A percentile compares a stretch with the other conserved stretches of the same genome.
Conservation (phyloP, 2,113 vertebrate genomes). For the Stomatorhinus ivindoensis region DNA sequence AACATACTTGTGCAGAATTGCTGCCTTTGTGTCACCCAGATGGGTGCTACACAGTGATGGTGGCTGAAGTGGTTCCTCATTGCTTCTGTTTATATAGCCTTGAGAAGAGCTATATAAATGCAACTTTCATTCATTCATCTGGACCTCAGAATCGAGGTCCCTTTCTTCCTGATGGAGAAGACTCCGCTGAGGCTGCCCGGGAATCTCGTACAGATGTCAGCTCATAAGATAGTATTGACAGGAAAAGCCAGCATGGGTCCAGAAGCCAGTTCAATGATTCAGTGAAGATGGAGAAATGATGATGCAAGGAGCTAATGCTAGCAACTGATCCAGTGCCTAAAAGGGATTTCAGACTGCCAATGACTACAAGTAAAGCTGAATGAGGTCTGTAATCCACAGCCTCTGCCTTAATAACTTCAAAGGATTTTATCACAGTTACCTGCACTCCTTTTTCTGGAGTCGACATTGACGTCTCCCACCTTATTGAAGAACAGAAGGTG, state of each 20-base stretch:
- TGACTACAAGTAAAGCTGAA: not conserved
- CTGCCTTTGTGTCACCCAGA: too few relatives aligned
- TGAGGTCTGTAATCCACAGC: not conserved
- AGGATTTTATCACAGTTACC: not conserved
- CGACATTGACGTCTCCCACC: not conserved
- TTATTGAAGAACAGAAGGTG: not conserved
- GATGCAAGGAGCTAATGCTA: not conserved
- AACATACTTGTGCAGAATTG: too few relatives aligned
- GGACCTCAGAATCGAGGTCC: not conserved
- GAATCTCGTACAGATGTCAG: not conserved
- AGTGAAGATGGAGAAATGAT: not conserved
- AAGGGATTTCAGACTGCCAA: not conserved
- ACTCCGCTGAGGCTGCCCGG: not conserved
- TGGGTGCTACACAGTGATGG: too few relatives aligned
- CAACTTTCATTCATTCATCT: too few relatives aligned
- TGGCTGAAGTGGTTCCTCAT: too few relatives aligned
- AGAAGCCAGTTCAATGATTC: not conserved
- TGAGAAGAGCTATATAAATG: too few relatives aligned
- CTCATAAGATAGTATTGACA: not conserved
- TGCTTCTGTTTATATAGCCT: too few relatives aligned
- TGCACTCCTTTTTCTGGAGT: not conserved
- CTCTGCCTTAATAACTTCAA: not conserved
- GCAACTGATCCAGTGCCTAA: not conserved
- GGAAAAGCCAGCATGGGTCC: not conserved
- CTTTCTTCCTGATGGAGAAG: not conserved